Evolutionary conservation across 2,113 vertebrate species (phyloP).

Genomic region (Pelecanoides urinatrix): DNA sequence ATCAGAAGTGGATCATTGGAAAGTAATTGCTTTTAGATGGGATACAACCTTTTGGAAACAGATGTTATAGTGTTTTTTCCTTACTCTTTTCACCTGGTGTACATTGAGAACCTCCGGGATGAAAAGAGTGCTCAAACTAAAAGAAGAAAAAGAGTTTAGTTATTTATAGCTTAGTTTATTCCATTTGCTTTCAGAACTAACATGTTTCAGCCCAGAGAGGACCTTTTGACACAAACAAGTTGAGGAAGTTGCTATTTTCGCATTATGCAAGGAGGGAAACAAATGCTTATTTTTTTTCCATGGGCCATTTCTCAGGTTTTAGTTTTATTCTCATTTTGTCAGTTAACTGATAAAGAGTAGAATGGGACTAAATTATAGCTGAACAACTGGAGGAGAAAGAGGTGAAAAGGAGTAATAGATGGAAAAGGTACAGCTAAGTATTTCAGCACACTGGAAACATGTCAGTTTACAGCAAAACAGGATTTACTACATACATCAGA

Average conservation of each 20-base stretch:
- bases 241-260: background rate
- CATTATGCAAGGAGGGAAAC: background rate
- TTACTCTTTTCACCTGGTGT: background rate
- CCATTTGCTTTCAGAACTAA: background rate
- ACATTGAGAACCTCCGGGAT: background rate
- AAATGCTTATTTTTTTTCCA: too few species aligned
- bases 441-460: background rate
- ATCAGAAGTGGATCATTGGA: background rate
- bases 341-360: background rate
- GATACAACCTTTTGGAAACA: background rate
- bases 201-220: background rate
- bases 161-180: background rate
- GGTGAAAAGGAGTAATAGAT: background rate
- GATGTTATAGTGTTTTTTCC: background rate
- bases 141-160: background rate
- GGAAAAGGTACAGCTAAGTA: background rate
- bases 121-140: background rate
- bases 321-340: background rate
- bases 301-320: background rate
- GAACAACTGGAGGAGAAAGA: background rate
- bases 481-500: background rate
- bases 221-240: background rate
- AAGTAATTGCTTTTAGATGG: background rate
- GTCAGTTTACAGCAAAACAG: background rate
- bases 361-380: background rate